These are phyloP conservation scores for Apteryx owenii DNA, from an alignment of 2,113 vertebrate genomes.

Conservation along the genomic window DNA sequence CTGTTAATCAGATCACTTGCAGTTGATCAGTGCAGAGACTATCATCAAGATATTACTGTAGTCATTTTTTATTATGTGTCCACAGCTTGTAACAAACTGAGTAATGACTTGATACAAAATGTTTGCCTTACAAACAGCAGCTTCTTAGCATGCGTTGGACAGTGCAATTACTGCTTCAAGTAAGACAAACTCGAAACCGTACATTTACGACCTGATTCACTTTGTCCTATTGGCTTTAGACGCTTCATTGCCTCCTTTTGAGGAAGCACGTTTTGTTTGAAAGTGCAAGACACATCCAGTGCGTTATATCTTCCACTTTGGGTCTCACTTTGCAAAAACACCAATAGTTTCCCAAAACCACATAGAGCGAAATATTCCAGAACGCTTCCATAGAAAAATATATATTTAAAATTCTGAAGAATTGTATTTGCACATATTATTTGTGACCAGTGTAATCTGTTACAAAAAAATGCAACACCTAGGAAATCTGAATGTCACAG, in stretches of 20 bases:
- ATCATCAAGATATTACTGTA: constrained; percentile 70
- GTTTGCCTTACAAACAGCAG: constrained; percentile 40
- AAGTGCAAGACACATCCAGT: neutral
- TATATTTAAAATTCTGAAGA: neutral
- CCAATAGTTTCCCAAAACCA: neutral
- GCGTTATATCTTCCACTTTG: neutral
- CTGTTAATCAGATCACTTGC: constrained; percentile 89
- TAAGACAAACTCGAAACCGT: neutral
- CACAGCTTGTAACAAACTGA: constrained; percentile 1
- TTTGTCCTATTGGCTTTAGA: constrained; percentile 7
- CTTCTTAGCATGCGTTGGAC: constrained; percentile 22
- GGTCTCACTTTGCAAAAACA: neutral
- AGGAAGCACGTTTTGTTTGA: neutral
- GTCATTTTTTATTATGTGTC: constrained; percentile 51
- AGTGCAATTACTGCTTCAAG: constrained; percentile 23
- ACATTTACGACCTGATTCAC: constrained; percentile 24
- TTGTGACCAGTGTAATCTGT: neutral
- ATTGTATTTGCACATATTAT: neutral
- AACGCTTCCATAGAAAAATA: neutral
- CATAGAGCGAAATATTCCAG: neutral
- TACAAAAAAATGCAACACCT: neutral
- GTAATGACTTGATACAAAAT: constrained; percentile 45
- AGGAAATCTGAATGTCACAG: neutral
- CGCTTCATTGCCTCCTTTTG: neutral
- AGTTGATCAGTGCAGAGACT: constrained; percentile 84